Conservation (phyloP, 2,113 vertebrate species). For the Gymnorhina tibicen region DNA sequence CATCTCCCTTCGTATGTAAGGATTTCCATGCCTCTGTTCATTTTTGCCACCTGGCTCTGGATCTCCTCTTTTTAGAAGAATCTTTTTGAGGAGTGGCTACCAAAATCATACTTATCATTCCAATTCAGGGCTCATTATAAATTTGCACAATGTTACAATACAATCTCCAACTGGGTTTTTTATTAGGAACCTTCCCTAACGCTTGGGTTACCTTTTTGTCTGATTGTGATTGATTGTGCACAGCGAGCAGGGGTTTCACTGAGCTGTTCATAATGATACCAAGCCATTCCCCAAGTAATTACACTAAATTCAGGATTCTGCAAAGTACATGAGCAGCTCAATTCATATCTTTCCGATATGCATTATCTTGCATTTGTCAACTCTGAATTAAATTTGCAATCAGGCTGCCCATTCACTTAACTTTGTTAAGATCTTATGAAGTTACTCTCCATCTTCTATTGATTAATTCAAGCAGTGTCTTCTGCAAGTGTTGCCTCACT, state of each 20-base stretch:
- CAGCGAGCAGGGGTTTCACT: neutral
- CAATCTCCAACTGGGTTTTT: neutral
- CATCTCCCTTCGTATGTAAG: neutral
- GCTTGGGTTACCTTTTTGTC: neutral
- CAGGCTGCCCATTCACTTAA: constrained; percentile 4
- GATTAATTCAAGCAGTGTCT: neutral
- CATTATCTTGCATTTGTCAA: constrained; percentile 26
- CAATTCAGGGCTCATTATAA: neutral
- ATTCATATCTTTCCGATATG: neutral
- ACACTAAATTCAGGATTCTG: neutral
- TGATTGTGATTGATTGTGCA: neutral
- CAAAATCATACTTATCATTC: neutral
- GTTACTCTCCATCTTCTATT: neutral
- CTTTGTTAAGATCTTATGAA: constrained; percentile 38
- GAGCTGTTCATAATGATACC: neutral
- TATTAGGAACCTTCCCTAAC: neutral
- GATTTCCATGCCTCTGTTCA: neutral
- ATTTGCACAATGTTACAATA: neutral
- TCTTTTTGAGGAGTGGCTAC: neutral
- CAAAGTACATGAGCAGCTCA: neutral
- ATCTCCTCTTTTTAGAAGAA: neutral
- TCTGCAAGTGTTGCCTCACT: neutral
- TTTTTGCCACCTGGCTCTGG: neutral
- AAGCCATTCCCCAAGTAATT: neutral
- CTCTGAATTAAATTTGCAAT: constrained; percentile 36